Conservation (phyloP, 92 coral and sea anemone genomes). For the Heliopora coerulea region DNA sequence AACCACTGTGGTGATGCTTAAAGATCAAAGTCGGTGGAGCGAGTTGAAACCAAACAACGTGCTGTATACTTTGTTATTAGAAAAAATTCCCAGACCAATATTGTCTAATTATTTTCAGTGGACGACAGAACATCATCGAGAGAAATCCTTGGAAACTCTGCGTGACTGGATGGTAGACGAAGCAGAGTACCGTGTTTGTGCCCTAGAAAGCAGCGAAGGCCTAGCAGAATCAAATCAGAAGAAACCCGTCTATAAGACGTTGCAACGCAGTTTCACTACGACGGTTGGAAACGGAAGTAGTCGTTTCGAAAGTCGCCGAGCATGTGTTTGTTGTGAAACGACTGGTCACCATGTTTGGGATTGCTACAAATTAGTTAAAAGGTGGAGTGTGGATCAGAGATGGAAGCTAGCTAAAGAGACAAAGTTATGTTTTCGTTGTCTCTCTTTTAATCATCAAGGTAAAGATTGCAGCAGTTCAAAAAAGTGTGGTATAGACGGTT, state of each 20-base stretch:
- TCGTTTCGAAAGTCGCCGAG: not conserved
- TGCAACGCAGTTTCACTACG: not conserved
- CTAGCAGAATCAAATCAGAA: not conserved
- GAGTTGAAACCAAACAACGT: conserved; percentile 29
- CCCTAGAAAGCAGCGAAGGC: conserved; percentile 17
- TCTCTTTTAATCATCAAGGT: not conserved
- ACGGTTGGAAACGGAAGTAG: conserved; percentile 10
- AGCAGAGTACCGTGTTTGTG: conserved; percentile 32
- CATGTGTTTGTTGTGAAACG: too few relatives aligned
- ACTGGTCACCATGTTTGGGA: conserved; percentile 1
- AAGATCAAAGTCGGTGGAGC: conserved; percentile 24
- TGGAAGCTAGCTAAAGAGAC: too few relatives aligned
- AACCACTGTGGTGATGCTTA: conserved; percentile 25
- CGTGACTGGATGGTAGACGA: too few relatives aligned
- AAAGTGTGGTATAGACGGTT: too few relatives aligned
- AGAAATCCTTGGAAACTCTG: too few relatives aligned
- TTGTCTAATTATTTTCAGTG: too few relatives aligned
- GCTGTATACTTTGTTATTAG: conserved; percentile 38
- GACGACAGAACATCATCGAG: conserved; percentile 9
- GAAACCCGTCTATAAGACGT: not conserved
- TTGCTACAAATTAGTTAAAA: not conserved
- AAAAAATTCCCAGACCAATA: conserved; percentile 39
- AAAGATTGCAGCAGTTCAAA: too few relatives aligned
- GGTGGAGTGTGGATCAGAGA: too few relatives aligned
- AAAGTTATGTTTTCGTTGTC: too few relatives aligned